phyloP scores from a whole-genome alignment of 2,797 vertebrate genomes.

The Cygnus olor region DNA sequence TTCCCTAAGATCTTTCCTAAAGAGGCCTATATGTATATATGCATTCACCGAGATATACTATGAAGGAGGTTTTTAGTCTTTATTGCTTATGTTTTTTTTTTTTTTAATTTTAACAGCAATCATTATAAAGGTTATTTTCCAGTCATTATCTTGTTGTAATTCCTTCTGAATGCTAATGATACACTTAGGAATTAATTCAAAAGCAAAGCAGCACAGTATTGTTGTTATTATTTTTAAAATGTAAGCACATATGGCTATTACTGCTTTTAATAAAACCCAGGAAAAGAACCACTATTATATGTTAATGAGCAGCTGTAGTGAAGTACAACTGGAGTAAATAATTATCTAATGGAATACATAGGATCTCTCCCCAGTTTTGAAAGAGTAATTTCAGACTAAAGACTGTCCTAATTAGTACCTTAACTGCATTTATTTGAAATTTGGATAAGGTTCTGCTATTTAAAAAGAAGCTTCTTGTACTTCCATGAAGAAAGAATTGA shows the following conservation, averaged over 20 bases:
- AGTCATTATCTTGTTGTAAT: slow-evolving; percentile 65
- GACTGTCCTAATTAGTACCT: not conserved
- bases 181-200: slow-evolving; percentile 57
- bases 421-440: not conserved
- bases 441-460: not conserved
- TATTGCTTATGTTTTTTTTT: slow-evolving; percentile 31
- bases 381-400: not conserved
- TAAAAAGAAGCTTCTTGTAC: not conserved
- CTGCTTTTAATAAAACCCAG: not conserved
- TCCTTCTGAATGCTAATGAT: slow-evolving; percentile 68
- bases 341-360: not conserved
- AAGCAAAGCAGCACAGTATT: not conserved
- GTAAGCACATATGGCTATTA: not conserved
- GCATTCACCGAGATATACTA: slow-evolving; percentile 2
- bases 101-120: slow-evolving; percentile 52
- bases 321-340: not conserved
- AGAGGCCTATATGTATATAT: not conserved
- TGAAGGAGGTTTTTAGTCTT: slow-evolving; percentile 26
- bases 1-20: slow-evolving; percentile 44
- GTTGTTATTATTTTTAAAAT: not conserved
- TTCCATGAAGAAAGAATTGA: not conserved
- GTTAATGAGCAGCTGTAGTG: not conserved
- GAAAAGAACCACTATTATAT: not conserved
- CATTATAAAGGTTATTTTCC: slow-evolving; percentile 73
- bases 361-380: not conserved